A percentile compares a stretch with the other conserved stretches of the same genome.
These are phyloP conservation scores for Porites divaricata DNA, from an alignment of 92 coral and sea anemone genomes.

Conservation along the genomic window DNA sequence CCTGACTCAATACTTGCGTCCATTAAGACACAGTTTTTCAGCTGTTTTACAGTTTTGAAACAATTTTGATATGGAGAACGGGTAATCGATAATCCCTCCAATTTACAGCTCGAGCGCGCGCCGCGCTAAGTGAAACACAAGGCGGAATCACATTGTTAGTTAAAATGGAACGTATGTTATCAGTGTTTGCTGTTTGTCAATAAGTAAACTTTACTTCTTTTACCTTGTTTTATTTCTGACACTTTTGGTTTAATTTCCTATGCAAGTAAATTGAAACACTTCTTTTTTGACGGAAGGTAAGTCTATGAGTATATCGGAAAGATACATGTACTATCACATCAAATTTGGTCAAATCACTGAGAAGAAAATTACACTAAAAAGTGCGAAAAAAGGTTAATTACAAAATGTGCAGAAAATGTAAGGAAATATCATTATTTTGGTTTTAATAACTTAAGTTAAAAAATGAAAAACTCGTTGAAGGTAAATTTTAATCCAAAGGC, in stretches of 20 bases:
- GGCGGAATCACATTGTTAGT: neutral
- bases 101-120: conserved; percentile 26
- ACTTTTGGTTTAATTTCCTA: conserved; percentile 35
- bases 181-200: conserved; percentile 36
- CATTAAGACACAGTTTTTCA: neutral
- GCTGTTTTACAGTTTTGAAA: neutral
- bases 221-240: conserved; percentile 21
- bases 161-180: conserved; percentile 45
- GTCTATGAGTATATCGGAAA: neutral
- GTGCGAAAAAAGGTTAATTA: too few species aligned
- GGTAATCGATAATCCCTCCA: neutral
- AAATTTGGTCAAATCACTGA: too few species aligned
- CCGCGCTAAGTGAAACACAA: neutral
- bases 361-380: too few species aligned
- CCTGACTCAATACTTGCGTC: neutral
- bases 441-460: too few species aligned
- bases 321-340: too few species aligned
- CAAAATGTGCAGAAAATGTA: too few species aligned
- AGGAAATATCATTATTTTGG: too few species aligned
- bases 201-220: conserved; percentile 31
- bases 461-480: too few species aligned
- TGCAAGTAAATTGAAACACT: conserved; percentile 47
- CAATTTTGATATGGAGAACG: neutral
- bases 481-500: too few species aligned
- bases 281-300: conserved; percentile 5